phyloP scores from a whole-genome alignment of 2,113 vertebrate species.

The Cariama cristata region DNA sequence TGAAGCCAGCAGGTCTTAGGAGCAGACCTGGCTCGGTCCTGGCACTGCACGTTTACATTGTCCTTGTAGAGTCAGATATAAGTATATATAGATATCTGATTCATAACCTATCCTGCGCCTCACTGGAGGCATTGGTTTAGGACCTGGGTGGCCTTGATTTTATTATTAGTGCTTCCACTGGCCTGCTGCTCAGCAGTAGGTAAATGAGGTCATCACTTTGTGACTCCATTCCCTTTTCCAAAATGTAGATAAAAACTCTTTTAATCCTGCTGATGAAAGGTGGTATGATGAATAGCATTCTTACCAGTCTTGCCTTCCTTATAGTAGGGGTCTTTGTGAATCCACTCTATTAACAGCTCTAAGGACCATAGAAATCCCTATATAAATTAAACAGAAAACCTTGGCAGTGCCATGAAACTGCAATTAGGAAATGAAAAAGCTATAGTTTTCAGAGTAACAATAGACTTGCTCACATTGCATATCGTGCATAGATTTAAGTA shows the following conservation, averaged over 20 bases:
- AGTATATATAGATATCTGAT: constrained; percentile 23
- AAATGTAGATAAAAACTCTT: constrained; percentile 68
- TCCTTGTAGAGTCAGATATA: constrained; percentile 16
- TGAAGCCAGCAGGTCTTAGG: neutral
- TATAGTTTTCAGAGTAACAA: constrained; percentile 67
- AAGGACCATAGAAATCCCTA: constrained; percentile 60
- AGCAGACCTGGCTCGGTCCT: neutral
- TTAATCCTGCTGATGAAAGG: constrained; percentile 69
- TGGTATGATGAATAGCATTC: constrained; percentile 56
- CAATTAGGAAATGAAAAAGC: constrained; percentile 70
- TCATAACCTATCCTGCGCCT: constrained; percentile 8
- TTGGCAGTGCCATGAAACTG: constrained; percentile 62
- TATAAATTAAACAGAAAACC: constrained; percentile 68
- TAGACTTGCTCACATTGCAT: constrained; percentile 62
- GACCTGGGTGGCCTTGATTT: constrained; percentile 62
- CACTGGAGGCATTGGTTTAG: constrained; percentile 30
- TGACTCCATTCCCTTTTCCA: constrained; percentile 36
- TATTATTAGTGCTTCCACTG: constrained; percentile 58
- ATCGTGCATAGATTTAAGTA: constrained; percentile 65
- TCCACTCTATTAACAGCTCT: constrained; percentile 59
- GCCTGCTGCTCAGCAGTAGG: constrained; percentile 60
- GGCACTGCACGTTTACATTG: neutral
- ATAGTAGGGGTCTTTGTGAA: constrained; percentile 58
- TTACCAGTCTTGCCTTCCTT: constrained; percentile 43
- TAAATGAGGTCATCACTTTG: constrained; percentile 65